Evolutionary conservation across 2,113 vertebrate species (phyloP).

Genomic region (Sander vitreus): DNA sequence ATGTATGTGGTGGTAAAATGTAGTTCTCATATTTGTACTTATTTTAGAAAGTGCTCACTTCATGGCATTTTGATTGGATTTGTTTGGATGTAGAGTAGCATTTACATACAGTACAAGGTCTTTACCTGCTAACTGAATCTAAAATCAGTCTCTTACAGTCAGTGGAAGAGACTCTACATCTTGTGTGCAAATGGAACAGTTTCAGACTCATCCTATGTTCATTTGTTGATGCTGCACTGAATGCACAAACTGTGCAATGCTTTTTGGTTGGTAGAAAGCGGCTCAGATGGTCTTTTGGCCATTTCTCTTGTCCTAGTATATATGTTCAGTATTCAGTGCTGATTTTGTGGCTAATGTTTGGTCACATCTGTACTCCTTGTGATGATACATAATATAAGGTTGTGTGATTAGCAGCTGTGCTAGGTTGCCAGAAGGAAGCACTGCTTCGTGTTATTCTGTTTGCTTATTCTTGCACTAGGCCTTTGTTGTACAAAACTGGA

Average conservation of each 20-base stretch:
- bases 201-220: background rate
- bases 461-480: background rate
- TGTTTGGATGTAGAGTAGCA: background rate
- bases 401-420: background rate
- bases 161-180: background rate
- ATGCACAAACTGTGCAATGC: background rate
- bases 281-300: background rate
- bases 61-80: background rate
- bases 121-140: background rate
- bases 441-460: background rate
- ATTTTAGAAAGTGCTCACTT: background rate
- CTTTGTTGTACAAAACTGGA: background rate
- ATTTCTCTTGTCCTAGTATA: background rate
- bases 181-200: background rate
- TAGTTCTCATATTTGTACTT: background rate
- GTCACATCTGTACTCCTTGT: background rate
- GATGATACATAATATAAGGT: background rate
- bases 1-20: background rate
- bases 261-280: too few relatives aligned
- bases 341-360: background rate
- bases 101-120: background rate
- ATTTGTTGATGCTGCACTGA: background rate
- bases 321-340: background rate
- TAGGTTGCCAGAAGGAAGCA: background rate
- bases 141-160: too few relatives aligned